These are phyloP conservation scores for Xenopus tropicalis DNA, from an alignment of 2,113 vertebrate species.

Conservation along the genomic window DNA sequence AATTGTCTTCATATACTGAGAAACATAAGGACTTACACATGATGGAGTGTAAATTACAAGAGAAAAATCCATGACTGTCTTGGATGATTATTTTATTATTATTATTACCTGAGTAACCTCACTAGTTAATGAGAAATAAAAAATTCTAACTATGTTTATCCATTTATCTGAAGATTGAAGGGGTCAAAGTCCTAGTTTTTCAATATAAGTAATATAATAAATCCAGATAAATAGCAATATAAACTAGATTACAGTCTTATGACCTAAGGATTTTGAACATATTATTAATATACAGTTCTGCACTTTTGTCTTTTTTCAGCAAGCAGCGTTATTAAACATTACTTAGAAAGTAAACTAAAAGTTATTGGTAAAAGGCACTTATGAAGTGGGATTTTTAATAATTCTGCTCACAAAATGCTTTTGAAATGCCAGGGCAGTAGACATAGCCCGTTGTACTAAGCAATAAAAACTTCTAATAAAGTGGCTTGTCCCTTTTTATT, in stretches of 20 bases:
- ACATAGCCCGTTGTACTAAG: neutral
- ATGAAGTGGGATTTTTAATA: neutral
- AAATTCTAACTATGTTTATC: too few relatives aligned
- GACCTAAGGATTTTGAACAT: constrained; percentile 14
- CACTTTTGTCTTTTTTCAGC: constrained; percentile 10
- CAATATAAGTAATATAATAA: constrained; percentile 9
- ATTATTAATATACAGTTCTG: constrained; percentile 17
- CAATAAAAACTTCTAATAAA: neutral
- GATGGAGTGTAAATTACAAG: too few relatives aligned
- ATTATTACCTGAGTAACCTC: too few relatives aligned
- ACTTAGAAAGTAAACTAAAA: neutral
- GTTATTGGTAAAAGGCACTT: neutral
- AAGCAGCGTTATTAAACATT: constrained; percentile 16
- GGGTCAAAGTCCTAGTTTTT: too few relatives aligned
- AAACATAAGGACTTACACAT: too few relatives aligned
- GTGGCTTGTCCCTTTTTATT: too few relatives aligned
- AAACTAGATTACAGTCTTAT: constrained; percentile 17
- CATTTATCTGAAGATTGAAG: too few relatives aligned
- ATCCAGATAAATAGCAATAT: constrained; percentile 32
- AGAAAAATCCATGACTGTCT: too few relatives aligned
- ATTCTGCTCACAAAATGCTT: neutral
- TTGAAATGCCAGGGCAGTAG: neutral
- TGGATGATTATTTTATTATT: too few relatives aligned
- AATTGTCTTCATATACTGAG: too few relatives aligned
- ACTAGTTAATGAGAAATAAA: too few relatives aligned